phyloP scores from a whole-genome alignment of 1,140 invertebrate species.

The Dendrolimus punctatus region DNA sequence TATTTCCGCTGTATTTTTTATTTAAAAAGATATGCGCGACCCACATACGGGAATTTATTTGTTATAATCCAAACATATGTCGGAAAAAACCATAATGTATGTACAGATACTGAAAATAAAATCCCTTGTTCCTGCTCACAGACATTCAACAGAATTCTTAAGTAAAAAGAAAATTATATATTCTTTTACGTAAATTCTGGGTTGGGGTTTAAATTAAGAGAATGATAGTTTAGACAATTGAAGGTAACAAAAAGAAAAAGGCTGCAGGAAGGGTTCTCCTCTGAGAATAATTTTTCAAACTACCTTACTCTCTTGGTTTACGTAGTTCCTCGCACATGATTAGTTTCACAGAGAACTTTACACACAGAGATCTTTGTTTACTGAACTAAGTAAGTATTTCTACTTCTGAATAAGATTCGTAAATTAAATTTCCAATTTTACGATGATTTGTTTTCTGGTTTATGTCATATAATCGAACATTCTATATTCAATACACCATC shows the following conservation, averaged over 20 bases:
- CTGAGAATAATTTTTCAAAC: slow-evolving; percentile 49
- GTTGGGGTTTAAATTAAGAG: slow-evolving; percentile 24
- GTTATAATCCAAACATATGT: no score
- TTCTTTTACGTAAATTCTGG: no score
- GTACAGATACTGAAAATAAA: no score
- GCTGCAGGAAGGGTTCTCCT: slow-evolving; percentile 30
- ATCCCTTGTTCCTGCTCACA: no score
- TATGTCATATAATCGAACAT: neutral
- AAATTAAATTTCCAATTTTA: slow-evolving; percentile 5
- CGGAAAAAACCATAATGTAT: no score
- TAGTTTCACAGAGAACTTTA: slow-evolving; percentile 28
- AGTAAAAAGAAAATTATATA: no score
- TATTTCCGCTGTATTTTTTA: no score
- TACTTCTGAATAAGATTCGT: neutral
- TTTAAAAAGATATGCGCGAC: no score
- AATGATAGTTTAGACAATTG: slow-evolving; percentile 31
- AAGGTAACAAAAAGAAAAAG: slow-evolving; percentile 28
- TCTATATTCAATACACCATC: slow-evolving; percentile 11
- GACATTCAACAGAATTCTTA: no score
- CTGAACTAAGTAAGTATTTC: no score
- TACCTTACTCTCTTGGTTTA: slow-evolving; percentile 34
- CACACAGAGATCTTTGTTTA: slow-evolving; percentile 6
- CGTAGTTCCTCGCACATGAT: slow-evolving; percentile 19
- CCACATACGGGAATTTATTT: no score
- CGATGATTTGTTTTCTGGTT: no score